Conservation (phyloP, 2,888 invertebrate genomes). For the Salticus scenicus region DNA sequence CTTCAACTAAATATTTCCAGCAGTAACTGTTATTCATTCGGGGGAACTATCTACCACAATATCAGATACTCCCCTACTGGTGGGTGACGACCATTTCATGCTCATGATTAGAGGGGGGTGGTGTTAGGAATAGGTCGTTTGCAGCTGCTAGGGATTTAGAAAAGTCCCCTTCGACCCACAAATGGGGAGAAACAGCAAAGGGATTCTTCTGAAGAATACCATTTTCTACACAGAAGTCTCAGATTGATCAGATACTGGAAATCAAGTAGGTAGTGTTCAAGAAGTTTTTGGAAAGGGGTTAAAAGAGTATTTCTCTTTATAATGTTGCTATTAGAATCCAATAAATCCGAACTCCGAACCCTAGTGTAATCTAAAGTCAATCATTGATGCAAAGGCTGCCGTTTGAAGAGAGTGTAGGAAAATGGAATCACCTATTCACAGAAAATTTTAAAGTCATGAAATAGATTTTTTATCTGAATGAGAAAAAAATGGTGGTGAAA, state of each 20-base stretch:
- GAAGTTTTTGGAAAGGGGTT: background rate
- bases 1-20: background rate
- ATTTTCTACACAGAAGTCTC: too few relatives aligned
- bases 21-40: background rate
- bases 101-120: constrained; percentile 22
- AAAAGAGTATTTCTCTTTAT: background rate
- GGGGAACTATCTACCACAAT: background rate
- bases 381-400: too few relatives aligned
- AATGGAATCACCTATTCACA: too few relatives aligned
- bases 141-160: background rate
- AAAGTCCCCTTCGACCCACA: background rate
- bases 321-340: too few relatives aligned
- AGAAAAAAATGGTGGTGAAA: too few relatives aligned
- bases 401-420: too few relatives aligned
- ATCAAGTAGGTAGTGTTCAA: background rate
- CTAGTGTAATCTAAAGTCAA: too few relatives aligned
- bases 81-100: constrained; percentile 45
- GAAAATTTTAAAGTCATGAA: too few relatives aligned
- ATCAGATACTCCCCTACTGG: background rate
- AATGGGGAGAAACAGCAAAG: background rate
- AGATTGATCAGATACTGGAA: background rate
- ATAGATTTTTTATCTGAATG: too few relatives aligned
- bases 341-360: too few relatives aligned
- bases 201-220: too few relatives aligned
- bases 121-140: background rate